These are phyloP conservation scores for Ariopsis seemanni DNA, from an alignment of 2,113 vertebrate species.

Conservation along the genomic window DNA sequence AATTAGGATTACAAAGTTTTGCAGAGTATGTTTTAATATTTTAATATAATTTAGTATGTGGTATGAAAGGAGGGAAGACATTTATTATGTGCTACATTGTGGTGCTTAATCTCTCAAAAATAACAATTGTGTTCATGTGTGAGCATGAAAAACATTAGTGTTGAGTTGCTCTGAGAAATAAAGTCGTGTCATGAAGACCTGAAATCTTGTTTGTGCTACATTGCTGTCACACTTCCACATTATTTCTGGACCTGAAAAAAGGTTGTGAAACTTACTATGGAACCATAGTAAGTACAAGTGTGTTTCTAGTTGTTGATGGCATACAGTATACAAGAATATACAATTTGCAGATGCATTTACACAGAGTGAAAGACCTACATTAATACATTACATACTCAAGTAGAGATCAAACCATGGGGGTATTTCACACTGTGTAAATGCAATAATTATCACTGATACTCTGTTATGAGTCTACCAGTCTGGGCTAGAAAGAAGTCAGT, in stretches of 20 bases:
- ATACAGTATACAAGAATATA: background rate
- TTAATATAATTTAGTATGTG: background rate
- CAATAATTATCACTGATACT: background rate
- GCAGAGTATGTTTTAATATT: background rate
- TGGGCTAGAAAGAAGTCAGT: background rate
- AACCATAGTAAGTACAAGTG: background rate
- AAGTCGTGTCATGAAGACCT: constrained; percentile 3
- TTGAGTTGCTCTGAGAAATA: background rate
- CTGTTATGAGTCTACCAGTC: background rate
- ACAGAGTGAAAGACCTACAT: too few species aligned
- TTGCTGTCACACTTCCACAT: background rate
- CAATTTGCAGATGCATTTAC: background rate
- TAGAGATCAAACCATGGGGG: background rate
- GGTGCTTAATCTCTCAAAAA: background rate
- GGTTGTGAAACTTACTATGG: constrained; percentile 26
- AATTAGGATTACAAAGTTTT: background rate
- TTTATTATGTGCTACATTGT: background rate
- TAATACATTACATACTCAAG: too few species aligned
- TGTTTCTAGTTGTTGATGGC: background rate
- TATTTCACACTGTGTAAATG: background rate
- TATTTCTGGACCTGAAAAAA: constrained; percentile 2
- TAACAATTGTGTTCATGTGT: background rate
- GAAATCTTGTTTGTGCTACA: constrained; percentile 4
- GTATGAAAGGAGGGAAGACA: background rate
- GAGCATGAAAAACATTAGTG: background rate